Percentiles rank a stretch among this genome's conserved stretches.
Evolutionary conservation across 2,797 vertebrate genomes (phyloP).

Genomic region (Sebastes steindachneri): DNA sequence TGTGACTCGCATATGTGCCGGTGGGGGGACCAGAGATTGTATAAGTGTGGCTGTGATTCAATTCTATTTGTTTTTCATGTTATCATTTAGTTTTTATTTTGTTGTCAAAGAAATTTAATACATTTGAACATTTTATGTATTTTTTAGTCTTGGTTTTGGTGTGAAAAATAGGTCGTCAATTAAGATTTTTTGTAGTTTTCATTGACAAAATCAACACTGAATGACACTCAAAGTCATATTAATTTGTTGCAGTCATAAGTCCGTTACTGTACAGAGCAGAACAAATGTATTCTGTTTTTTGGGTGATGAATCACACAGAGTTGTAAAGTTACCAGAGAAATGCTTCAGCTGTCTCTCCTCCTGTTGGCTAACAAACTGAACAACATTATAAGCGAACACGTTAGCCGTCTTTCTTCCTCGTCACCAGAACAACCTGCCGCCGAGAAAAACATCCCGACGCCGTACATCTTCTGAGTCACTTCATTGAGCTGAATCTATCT

Average conservation of each 20-base stretch:
- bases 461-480: constrained; percentile 15
- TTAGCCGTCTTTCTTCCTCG: constrained; percentile 1
- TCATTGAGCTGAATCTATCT: constrained; percentile 32
- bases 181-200: not conserved
- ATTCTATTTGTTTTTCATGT: not conserved
- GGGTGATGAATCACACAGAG: not conserved
- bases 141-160: not conserved
- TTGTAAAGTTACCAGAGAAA: not conserved
- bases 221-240: not conserved
- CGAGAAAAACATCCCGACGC: constrained; percentile 10
- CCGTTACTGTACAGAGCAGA: not conserved
- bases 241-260: not conserved
- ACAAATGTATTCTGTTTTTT: not conserved
- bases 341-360: not conserved
- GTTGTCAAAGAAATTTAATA: too few relatives aligned
- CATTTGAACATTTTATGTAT: not conserved
- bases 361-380: constrained; percentile 4
- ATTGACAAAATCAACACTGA: not conserved
- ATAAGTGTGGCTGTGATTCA: not conserved
- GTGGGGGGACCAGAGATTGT: too few relatives aligned
- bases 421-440: not conserved
- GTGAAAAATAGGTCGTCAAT: not conserved
- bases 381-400: not conserved
- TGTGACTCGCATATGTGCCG: not conserved
- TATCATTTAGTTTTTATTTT: not conserved